Evolutionary conservation across 2,797 vertebrate genomes (phyloP), one percentile per base, ranked within the genome.

Genomic region (Erethizon dorsatum): DNA sequence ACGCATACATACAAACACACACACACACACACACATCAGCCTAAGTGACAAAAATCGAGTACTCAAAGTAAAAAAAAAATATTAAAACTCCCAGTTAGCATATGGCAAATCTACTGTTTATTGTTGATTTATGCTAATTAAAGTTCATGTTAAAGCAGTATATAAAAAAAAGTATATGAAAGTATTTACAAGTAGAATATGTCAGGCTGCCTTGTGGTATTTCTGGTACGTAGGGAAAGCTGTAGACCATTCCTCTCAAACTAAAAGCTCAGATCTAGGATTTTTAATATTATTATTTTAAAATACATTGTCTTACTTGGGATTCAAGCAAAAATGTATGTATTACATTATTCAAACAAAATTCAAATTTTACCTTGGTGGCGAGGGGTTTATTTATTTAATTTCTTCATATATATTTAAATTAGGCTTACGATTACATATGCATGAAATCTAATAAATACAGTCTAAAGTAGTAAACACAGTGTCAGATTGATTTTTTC

Each of bases 91-190:
- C 33, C 45, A 84, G 56, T 65, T 77, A 57, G 33, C 8, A 77
- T 75, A 57, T n/a, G 54, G 17, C 12, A 88, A 92, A 65, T 47
- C 26, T 54, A 71, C 71, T 41, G 54, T 37, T 82, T 92, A 82
- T 54, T 93, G 78, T 84, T 91, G 28, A 59, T 88, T 4, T 56
- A 22, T 90, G 37, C 54, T 87, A 80, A 79, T 87, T 65, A 59
- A 85, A 78, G 20, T 84, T 77, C 6, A 90, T 88, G 28, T 56
- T 88, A 59, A 90, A 92, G 52, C 1, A 75, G 13, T 47, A 52
- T 41, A 54, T 50, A 11, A 75, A 90, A 71, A 26, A 61, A 1
- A 67, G 15, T 45, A 61, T 50, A 57, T 47, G 12, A 77, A 88
- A 59, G 6, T 52, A 45, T 52, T 52, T 54, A 54, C 12, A 92